phyloP scores from a whole-genome alignment of 2,113 vertebrate species.

The Buteo buteo region DNA sequence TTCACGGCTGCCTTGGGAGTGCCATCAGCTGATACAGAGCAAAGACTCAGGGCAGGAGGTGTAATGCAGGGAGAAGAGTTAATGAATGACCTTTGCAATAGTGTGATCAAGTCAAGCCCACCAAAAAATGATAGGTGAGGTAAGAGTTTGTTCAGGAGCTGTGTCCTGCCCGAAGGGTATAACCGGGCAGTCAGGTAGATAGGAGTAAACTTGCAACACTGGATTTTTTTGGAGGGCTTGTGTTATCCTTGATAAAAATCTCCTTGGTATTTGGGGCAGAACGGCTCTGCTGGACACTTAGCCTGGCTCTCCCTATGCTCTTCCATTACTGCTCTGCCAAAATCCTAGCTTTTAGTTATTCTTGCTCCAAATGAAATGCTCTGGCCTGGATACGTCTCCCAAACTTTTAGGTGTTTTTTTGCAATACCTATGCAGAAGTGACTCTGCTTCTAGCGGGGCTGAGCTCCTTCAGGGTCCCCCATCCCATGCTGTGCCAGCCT shows the following conservation, averaged over 20 bases:
- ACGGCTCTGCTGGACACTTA: not conserved
- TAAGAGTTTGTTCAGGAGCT: not conserved
- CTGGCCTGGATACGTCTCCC: not conserved
- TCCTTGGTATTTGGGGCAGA: slow-evolving; percentile 12
- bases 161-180: not conserved
- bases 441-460: not conserved
- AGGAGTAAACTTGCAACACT: slow-evolving; percentile 33
- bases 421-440: not conserved
- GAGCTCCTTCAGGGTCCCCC: not conserved
- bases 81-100: not conserved
- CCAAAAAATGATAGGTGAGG: not conserved
- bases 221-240: slow-evolving; percentile 31
- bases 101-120: not conserved
- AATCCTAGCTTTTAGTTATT: not conserved
- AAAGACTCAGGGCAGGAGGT: not conserved
- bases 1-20: not conserved
- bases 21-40: not conserved
- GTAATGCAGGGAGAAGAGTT: not conserved
- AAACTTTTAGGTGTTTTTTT: not conserved
- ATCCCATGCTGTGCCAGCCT: not conserved
- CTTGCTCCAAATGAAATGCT: not conserved
- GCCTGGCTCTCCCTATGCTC: not conserved
- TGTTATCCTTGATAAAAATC: slow-evolving; percentile 31
- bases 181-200: not conserved
- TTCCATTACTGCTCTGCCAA: not conserved